Percentiles rank a stretch among this genome's conserved stretches.
These are phyloP conservation scores for Novumbra hubbsi DNA, from an alignment of 2,797 vertebrate genomes.

Conservation along the genomic window DNA sequence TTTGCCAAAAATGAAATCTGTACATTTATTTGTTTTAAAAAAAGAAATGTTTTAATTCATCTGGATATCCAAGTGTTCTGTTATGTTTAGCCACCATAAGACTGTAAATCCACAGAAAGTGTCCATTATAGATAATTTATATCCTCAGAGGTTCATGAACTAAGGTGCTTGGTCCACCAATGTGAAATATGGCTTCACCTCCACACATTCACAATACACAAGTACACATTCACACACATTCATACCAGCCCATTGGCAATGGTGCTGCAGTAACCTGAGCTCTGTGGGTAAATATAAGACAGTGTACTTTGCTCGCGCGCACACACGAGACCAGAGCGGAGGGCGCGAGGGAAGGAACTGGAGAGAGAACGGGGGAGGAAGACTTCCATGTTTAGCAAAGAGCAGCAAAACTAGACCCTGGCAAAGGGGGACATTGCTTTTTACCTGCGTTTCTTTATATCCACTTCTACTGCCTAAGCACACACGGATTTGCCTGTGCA, in stretches of 20 bases:
- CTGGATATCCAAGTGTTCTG: too few relatives aligned
- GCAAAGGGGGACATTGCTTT: too few relatives aligned
- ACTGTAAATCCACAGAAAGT: too few relatives aligned
- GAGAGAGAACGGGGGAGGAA: constrained; percentile 4
- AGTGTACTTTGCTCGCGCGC: background rate
- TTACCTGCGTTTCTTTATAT: background rate
- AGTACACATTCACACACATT: constrained; percentile 7
- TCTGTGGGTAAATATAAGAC: background rate
- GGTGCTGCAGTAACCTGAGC: background rate
- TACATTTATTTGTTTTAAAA: too few relatives aligned
- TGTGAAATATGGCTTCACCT: background rate
- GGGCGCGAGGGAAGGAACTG: background rate
- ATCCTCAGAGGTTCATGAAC: too few relatives aligned
- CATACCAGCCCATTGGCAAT: background rate
- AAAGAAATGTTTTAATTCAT: too few relatives aligned
- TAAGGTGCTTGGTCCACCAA: background rate
- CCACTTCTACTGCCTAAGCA: background rate
- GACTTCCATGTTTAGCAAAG: too few relatives aligned
- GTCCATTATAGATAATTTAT: too few relatives aligned
- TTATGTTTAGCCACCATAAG: too few relatives aligned
- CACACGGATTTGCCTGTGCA: background rate
- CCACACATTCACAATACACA: background rate
- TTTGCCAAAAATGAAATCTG: too few relatives aligned
- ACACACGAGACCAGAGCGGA: background rate
- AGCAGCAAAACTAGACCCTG: too few relatives aligned